Evolutionary conservation across 2,888 invertebrate species (phyloP), one percentile per base, ranked within the genome.

Genomic region (Leptopterna dolabrata): DNA sequence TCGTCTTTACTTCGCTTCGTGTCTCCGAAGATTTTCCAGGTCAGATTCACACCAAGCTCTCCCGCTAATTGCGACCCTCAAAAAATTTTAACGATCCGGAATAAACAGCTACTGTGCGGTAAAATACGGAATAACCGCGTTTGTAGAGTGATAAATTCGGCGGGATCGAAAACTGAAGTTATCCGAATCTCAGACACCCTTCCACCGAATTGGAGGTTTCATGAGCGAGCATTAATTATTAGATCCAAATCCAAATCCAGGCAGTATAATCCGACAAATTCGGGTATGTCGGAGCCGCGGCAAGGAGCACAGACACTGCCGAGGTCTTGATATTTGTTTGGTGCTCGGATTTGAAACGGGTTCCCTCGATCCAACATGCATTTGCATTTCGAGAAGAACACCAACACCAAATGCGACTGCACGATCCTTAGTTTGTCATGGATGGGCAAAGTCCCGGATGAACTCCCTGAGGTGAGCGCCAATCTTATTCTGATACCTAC

Each of bases 381-480:
- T 95, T 94, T 98, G 91, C 97, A 98, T 93, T 98, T 98, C 92
- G 98, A 98, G 92, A 96, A 96, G 91, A 97, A 96, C 92, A 95
- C 95, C 90, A 97, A 97, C 92, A 97, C 97, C 90, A 96, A 97
- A 93, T 97, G 98, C 93, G 98, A 98, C 93, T 98, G 98, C 93
- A 96, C 97, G 91, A 96, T 99, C 91, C 93, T 98, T 91, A 97
- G 97, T 90, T 94, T 98, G 92, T 98, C 98, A 91, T 99, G 98
- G 98, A 99, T 98, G 98, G 98, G 98, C 90, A 98, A 98, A 93
- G 97, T 98, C 91, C 98, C 98, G 90, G 98, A 98, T 92, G 97
- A 97, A 92, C 94, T 97, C 91, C 97, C 98, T 63, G 97, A 98
- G 95, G 97, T 97, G 93, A 94, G 94, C 91, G 91, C 13, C 45